These are phyloP conservation scores for Pavo muticus DNA, from an alignment of 2,113 vertebrate species.

Conservation along the genomic window DNA sequence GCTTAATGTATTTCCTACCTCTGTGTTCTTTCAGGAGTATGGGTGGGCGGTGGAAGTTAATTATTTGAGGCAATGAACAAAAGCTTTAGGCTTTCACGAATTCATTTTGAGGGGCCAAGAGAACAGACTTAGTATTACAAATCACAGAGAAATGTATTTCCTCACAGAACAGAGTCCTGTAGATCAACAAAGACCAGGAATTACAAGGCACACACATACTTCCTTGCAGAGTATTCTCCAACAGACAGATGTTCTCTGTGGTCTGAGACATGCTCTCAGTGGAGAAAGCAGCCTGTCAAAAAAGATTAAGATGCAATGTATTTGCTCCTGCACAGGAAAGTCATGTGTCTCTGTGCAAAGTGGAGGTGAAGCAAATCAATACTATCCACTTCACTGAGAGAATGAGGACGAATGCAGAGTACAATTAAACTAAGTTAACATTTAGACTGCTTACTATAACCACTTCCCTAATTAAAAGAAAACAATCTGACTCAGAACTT, in stretches of 20 bases:
- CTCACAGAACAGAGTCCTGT: not conserved
- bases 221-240: not conserved
- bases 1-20: not conserved
- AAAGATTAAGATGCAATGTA: not conserved
- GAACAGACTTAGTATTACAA: not conserved
- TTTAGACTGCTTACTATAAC: not conserved
- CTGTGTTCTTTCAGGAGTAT: not conserved
- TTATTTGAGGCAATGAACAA: not conserved
- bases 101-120: not conserved
- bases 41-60: not conserved
- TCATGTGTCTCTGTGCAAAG: not conserved
- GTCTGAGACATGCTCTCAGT: not conserved
- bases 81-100: not conserved
- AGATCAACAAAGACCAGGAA: slow-evolving; percentile 13
- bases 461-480: not conserved
- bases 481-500: not conserved
- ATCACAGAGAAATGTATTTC: not conserved
- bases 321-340: not conserved
- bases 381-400: not conserved
- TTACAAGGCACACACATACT: not conserved
- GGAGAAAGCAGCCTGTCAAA: slow-evolving; percentile 16
- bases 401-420: not conserved
- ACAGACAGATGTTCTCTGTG: not conserved
- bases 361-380: not conserved
- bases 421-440: not conserved